Evolutionary conservation across 2,888 invertebrate species (phyloP).

Genomic region (Parnassius apollo): DNA sequence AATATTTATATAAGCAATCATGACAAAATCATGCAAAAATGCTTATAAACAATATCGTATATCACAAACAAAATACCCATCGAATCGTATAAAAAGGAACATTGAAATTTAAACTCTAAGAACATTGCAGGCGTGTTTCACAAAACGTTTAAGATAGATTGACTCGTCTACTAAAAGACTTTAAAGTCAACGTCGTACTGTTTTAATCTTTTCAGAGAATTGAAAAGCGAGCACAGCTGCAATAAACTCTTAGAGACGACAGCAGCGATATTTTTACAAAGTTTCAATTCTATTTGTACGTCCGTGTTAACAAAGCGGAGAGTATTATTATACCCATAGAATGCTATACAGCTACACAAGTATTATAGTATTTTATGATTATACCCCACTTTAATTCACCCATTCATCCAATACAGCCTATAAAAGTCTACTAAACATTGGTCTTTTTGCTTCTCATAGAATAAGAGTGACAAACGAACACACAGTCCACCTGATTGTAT

Average conservation of each 20-base stretch:
- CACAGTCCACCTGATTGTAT: no score
- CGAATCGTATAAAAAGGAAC: neutral
- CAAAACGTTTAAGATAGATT: constrained; percentile 23
- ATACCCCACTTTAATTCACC: no score
- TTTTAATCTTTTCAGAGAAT: constrained; percentile 24
- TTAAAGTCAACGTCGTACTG: constrained; percentile 16
- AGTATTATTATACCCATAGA: neutral
- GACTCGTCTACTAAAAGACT: constrained; percentile 17
- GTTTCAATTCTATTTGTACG: constrained; percentile 13
- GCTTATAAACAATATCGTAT: no score
- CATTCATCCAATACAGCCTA: no score
- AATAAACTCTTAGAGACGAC: constrained; percentile 11
- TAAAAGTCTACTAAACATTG: no score
- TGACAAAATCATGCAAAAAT: no score
- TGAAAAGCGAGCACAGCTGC: constrained; percentile 18
- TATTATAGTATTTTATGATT: no score
- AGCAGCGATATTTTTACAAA: constrained; percentile 10
- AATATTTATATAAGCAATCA: no score
- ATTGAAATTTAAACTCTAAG: neutral
- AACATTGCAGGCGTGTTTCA: constrained; percentile 6
- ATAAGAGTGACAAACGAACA: no score
- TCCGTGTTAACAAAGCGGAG: constrained; percentile 2
- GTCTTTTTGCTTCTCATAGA: no score
- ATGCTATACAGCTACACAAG: no score
- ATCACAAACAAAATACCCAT: no score